Base-by-base conservation (phyloP, 2,113 vertebrate species). In the Dissostichus mawsoni region DNA sequence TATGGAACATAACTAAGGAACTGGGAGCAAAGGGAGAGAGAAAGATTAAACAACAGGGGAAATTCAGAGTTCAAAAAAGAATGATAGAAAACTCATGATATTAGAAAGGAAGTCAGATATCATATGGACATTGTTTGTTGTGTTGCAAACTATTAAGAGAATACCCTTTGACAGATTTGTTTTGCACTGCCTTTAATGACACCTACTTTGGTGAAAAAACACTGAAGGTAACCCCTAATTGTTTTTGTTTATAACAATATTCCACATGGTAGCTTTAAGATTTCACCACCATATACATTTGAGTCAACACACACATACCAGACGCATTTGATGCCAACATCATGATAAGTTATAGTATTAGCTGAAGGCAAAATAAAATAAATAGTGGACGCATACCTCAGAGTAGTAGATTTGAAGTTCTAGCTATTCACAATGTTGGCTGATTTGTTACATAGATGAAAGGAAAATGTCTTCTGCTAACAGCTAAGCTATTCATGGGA, bases 1-100 rank as follows among this genome's bases (percentile, higher is more conserved):
- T 87, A 57, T 81, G 74, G 81, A 79, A 84, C 50, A 80, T 33
- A 74, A 59, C 8, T 33, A 59, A 69, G 29, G 70, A 41, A 59
- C 44, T 20, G 64, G 33, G 14, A 23, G 23, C 44, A 59, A 68
- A 45, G 20, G 33, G 17, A 44, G 25, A 36, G 18, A 13, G 16
- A 12, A 11, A 29, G n/a, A 64, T 69, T 23, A 67, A 36, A 63
- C 25, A 23, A 61, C 14, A 6, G 33, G 29, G 18, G 29, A 61
- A 76, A 59, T 41, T 67, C 12, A 51, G 20, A 70, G 50, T 64
- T 68, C 71, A 29, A 80, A 9, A n/a, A 45, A 14, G n/a, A 57
- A 5, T 44, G 23, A 44, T 36, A 36, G 11, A 33, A 25, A 8
- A 11, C 44, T 52, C 18, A 71, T 56, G 2, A 29, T 25, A 25